These are phyloP conservation scores for Tinea trinotella DNA, from an alignment of 2,888 invertebrate species.

Conservation along the genomic window DNA sequence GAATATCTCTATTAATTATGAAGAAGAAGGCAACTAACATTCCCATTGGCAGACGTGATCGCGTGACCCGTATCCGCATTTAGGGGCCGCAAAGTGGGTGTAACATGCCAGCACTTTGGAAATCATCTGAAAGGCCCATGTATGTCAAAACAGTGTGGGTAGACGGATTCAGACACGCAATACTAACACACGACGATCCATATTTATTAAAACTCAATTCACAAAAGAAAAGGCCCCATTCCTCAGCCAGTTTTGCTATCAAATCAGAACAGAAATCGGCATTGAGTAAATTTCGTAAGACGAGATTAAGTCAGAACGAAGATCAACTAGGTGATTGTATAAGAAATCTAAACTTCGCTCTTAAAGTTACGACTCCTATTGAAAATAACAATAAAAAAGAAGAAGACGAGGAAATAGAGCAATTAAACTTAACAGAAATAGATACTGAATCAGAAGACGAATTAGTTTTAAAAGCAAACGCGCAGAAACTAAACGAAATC, in stretches of 20 bases:
- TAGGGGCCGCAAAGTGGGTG: slow-evolving; percentile 28
- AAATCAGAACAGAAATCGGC: slow-evolving; percentile 24
- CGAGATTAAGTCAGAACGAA: slow-evolving; percentile 39
- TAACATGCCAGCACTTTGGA: slow-evolving; percentile 75
- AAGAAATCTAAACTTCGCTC: slow-evolving; percentile 44
- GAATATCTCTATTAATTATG: slow-evolving; percentile 38
- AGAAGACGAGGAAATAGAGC: slow-evolving; percentile 37
- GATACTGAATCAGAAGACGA: slow-evolving; percentile 45
- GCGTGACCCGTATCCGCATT: slow-evolving; percentile 34
- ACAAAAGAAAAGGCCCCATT: slow-evolving; percentile 41
- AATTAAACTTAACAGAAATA: slow-evolving; percentile 44
- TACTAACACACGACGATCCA: slow-evolving; percentile 77
- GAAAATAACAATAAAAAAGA: slow-evolving; percentile 32
- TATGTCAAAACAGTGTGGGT: slow-evolving; percentile 79
- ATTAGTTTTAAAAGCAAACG: slow-evolving; percentile 38
- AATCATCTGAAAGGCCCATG: slow-evolving; percentile 74
- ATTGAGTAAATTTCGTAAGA: slow-evolving; percentile 25
- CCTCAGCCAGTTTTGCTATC: slow-evolving; percentile 40
- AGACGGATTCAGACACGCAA: slow-evolving; percentile 79
- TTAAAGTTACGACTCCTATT: slow-evolving; percentile 28
- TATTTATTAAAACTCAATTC: slow-evolving; percentile 40
- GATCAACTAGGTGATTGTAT: slow-evolving; percentile 38
- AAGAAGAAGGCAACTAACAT: slow-evolving; percentile 29
- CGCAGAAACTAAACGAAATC: slow-evolving; percentile 40
- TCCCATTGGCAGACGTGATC: slow-evolving; percentile 32